Evolutionary conservation across 92 coral and sea anemone genomes (phyloP).

Genomic region (Palythoa heliodiscus): DNA sequence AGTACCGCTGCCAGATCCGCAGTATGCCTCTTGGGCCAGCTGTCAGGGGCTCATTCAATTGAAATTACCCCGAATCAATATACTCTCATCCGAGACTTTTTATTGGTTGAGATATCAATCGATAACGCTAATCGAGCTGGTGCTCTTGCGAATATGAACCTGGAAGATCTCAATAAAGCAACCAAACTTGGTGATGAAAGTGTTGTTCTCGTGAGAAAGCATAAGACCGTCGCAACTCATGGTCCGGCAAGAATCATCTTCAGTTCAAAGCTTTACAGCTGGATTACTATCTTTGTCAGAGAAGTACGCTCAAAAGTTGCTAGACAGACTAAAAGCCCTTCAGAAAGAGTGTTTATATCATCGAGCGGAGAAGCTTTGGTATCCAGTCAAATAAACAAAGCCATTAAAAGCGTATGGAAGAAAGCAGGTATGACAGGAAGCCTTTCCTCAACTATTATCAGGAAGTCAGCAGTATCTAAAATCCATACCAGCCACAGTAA

Average conservation of each 20-base stretch:
- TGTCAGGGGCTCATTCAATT: too few species aligned
- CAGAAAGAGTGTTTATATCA: constrained; percentile 46
- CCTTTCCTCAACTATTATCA: constrained; percentile 47
- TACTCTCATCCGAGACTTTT: constrained; percentile 64
- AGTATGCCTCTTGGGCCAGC: neutral
- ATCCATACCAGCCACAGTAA: constrained; percentile 28
- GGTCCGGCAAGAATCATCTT: constrained; percentile 65
- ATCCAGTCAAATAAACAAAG: constrained; percentile 52
- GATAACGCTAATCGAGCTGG: constrained; percentile 54
- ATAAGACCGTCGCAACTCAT: constrained; percentile 56
- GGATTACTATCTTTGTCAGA: constrained; percentile 23
- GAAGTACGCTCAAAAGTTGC: constrained; percentile 41
- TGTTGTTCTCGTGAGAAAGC: constrained; percentile 51
- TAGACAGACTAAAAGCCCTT: neutral
- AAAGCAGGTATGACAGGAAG: constrained; percentile 51
- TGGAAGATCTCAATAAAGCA: constrained; percentile 46
- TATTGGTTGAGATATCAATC: constrained; percentile 17
- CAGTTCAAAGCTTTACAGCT: constrained; percentile 44
- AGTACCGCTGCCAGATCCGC: constrained; percentile 48
- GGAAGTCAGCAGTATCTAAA: constrained; percentile 35
- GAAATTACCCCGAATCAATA: constrained; percentile 46
- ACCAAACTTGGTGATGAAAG: constrained; percentile 34
- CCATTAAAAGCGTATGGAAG: constrained; percentile 29
- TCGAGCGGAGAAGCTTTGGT: constrained; percentile 46
- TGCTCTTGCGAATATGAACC: constrained; percentile 55